Evolutionary conservation across 2,797 vertebrate species (phyloP).

Genomic region (Numenius phaeopus): DNA sequence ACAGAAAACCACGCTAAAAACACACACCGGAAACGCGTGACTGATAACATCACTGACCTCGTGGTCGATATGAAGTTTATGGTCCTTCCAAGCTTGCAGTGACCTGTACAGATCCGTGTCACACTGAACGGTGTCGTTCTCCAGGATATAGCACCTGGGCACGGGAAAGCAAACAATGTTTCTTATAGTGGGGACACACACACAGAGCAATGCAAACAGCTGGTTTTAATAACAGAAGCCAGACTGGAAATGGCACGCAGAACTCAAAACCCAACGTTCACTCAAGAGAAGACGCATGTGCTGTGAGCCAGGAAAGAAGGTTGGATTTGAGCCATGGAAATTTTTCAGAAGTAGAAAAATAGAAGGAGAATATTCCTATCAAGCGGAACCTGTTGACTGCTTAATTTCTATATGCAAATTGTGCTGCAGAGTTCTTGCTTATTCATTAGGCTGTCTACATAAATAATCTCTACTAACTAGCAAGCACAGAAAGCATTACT

Average conservation of each 20-base stretch:
- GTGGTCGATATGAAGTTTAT: slow-evolving; percentile 96
- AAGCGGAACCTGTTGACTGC: slow-evolving; percentile 11
- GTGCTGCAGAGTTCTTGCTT: not conserved
- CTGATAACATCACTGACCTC: slow-evolving; percentile 81
- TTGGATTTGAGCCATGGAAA: not conserved
- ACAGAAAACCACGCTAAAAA: not conserved
- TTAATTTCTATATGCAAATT: not conserved
- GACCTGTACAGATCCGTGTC: slow-evolving; percentile 91
- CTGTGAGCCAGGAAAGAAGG: not conserved
- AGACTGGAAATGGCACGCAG: not conserved
- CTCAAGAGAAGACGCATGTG: not conserved
- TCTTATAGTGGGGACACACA: not conserved
- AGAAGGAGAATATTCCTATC: not conserved
- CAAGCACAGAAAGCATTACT: not conserved
- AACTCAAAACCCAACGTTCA: not conserved
- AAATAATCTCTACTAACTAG: not conserved
- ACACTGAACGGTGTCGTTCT: slow-evolving; percentile 91
- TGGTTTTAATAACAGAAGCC: not conserved
- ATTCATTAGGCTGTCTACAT: not conserved
- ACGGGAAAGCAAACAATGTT: not conserved
- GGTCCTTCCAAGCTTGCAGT: slow-evolving; percentile 97
- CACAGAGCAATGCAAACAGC: not conserved
- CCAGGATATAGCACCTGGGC: slow-evolving; percentile 91
- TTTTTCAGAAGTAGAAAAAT: not conserved
- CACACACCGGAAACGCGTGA: not conserved